Percentiles rank a stretch among this genome's conserved stretches.
Conservation (phyloP, 2,888 invertebrate species). For the Tetragnatha montana region DNA sequence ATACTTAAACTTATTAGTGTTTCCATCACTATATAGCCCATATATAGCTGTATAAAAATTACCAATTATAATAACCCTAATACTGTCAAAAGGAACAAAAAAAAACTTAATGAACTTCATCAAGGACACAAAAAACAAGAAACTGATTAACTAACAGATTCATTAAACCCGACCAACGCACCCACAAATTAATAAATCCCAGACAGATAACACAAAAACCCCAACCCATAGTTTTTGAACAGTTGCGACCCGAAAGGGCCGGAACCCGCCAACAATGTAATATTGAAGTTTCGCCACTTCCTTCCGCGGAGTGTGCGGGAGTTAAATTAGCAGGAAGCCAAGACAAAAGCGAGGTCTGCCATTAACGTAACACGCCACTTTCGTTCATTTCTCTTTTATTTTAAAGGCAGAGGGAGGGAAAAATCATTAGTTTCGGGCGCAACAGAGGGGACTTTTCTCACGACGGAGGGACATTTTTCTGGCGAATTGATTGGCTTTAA, state of each 20-base stretch:
- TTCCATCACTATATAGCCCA: no score
- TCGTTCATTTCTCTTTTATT: conserved; percentile 3
- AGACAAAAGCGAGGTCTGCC: conserved; percentile 42
- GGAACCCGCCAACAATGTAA: conserved; percentile 42
- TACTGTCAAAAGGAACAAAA: no score
- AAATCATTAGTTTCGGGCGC: conserved; percentile 18
- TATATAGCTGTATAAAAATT: no score
- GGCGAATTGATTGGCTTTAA: conserved; percentile 39
- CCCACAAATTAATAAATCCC: no score
- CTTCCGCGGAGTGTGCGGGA: conserved; percentile 22
- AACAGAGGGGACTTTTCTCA: conserved; percentile 26
- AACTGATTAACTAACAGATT: no score
- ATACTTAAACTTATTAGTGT: no score
- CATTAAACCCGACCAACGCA: no score
- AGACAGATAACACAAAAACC: no score
- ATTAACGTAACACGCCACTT: conserved; percentile 36
- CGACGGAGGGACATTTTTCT: conserved; percentile 27
- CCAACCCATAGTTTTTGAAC: no score
- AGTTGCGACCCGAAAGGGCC: conserved; percentile 28
- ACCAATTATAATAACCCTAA: no score
- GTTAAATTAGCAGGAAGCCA: conserved; percentile 62
- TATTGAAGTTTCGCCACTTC: conserved; percentile 51
- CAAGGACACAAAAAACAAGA: no score
- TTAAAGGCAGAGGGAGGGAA: conserved; percentile 1
- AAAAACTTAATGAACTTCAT: no score